These are phyloP conservation scores for Choreutis nemorana DNA, from an alignment of 2,888 invertebrate genomes.

Conservation along the genomic window DNA sequence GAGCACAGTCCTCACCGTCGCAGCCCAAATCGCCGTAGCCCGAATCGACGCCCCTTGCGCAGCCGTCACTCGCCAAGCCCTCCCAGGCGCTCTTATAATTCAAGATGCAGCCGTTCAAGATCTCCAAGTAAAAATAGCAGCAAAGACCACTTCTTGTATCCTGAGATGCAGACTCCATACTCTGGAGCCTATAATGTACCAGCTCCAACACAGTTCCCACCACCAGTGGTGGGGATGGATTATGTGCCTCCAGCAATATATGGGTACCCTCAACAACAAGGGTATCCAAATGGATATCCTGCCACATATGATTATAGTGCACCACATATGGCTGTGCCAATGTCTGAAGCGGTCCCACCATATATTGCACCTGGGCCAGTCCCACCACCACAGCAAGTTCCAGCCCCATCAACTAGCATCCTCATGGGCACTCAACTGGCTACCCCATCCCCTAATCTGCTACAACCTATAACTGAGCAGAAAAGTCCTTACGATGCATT, in stretches of 20 bases:
- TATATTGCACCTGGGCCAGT: constrained; percentile 10
- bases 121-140: constrained; percentile 13
- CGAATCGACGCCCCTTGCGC: neutral
- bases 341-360: constrained; percentile 7
- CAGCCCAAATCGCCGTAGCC: constrained; percentile 3
- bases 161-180: constrained; percentile 5
- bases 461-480: constrained; percentile 12
- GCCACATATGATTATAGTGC: constrained; percentile 25
- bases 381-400: constrained; percentile 16
- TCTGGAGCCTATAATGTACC: constrained; percentile 5
- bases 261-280: constrained; percentile 16
- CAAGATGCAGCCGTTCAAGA: constrained; percentile 13
- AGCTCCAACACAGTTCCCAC: constrained; percentile 7
- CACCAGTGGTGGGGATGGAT: constrained; percentile 8
- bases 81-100: neutral
- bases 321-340: constrained; percentile 13
- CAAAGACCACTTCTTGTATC: constrained; percentile 5
- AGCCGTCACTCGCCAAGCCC: too few species aligned
- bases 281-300: constrained; percentile 23
- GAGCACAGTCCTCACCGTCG: constrained; percentile 5
- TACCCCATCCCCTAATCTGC: constrained; percentile 2
- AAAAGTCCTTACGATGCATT: constrained; percentile 41
- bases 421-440: constrained; percentile 16
- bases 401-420: constrained; percentile 12
- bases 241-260: constrained; percentile 14